Conservation (phyloP, 2,113 vertebrate genomes). For the Ovibos moschatus region DNA sequence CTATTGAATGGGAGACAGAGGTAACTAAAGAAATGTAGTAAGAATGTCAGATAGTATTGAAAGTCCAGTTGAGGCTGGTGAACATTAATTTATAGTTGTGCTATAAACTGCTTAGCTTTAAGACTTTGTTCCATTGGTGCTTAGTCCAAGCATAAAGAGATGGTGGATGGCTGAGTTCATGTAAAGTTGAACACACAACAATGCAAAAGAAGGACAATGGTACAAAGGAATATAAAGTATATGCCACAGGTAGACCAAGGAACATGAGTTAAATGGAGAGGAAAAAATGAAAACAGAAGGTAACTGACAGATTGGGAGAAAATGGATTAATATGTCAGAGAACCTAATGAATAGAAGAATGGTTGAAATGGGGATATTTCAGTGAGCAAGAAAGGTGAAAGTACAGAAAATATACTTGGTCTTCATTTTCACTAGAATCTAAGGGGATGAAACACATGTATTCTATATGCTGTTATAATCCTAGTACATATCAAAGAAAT, state of each 20-base stretch:
- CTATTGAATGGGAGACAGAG: not conserved
- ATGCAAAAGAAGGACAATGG: not conserved
- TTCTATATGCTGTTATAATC: not conserved
- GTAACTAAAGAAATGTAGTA: not conserved
- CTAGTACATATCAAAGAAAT: not conserved
- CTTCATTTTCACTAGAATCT: slow-evolving; percentile 3
- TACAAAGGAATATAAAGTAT: not conserved
- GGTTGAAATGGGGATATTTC: not conserved
- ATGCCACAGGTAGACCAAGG: not conserved
- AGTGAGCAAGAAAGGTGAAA: not conserved
- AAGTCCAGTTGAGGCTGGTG: not conserved
- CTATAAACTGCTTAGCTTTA: not conserved
- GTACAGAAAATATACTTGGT: not conserved
- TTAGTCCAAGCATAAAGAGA: not conserved
- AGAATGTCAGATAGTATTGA: not conserved
- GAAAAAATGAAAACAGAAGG: not conserved
- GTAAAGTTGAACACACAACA: not conserved
- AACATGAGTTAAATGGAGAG: not conserved
- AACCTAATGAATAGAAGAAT: not conserved
- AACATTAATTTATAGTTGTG: not conserved
- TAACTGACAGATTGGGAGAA: not conserved
- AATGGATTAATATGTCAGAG: not conserved
- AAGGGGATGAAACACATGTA: not conserved
- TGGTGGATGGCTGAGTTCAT: not conserved
- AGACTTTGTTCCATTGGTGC: not conserved